Evolutionary conservation across 2,888 invertebrate genomes (phyloP).

Genomic region (Lordiphosa fenestrarum): DNA sequence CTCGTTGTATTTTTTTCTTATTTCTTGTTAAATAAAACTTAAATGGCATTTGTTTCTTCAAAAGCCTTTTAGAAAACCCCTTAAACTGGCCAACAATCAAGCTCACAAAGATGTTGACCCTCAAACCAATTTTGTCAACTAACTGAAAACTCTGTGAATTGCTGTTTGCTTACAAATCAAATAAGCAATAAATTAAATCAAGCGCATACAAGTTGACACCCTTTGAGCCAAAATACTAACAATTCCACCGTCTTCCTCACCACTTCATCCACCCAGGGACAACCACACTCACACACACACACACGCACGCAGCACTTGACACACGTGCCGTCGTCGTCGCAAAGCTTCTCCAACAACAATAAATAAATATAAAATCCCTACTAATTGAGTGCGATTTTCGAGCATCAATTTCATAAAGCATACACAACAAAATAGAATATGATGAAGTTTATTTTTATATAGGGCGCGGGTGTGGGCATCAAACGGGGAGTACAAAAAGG

Average conservation of each 20-base stretch:
- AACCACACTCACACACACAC: neutral
- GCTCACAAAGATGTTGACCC: too few relatives aligned
- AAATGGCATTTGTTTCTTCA: too few relatives aligned
- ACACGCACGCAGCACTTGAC: constrained; percentile 27
- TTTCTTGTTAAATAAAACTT: too few relatives aligned
- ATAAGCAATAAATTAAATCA: constrained; percentile 61
- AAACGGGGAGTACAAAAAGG: constrained; percentile 26
- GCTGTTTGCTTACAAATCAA: constrained; percentile 41
- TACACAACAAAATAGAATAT: constrained; percentile 54
- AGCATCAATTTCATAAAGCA: constrained; percentile 75
- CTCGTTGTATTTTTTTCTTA: too few relatives aligned
- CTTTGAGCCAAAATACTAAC: constrained; percentile 50
- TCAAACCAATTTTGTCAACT: neutral
- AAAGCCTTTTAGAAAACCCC: too few relatives aligned
- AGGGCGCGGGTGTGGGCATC: constrained; percentile 19
- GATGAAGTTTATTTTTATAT: constrained; percentile 49
- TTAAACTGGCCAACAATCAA: too few relatives aligned
- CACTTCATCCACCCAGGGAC: constrained; percentile 8
- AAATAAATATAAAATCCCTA: constrained; percentile 73
- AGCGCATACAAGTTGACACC: constrained; percentile 63
- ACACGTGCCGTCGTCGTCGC: constrained; percentile 44
- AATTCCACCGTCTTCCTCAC: constrained; percentile 17
- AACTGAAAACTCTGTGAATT: constrained; percentile 1
- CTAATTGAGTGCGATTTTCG: constrained; percentile 75
- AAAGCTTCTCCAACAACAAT: constrained; percentile 44